Conservation (phyloP, 1,140 invertebrate genomes). For the Drosophila fuyamai region DNA sequence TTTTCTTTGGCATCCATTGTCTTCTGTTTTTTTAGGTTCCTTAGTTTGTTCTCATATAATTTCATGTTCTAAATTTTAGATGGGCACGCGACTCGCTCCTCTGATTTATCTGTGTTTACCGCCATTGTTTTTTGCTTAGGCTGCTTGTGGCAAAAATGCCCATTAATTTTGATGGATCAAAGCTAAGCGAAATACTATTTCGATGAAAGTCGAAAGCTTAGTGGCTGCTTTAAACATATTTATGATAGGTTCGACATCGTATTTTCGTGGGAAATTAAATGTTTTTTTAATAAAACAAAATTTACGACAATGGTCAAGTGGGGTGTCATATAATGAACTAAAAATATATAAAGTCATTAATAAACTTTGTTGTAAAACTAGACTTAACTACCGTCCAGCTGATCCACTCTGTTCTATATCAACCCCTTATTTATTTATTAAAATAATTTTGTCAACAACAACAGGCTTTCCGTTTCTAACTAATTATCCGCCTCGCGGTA, state of each 20-base stretch:
- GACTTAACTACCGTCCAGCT: slow-evolving; percentile 9
- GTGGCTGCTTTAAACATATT: slow-evolving; percentile 43
- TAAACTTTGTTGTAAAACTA: slow-evolving; percentile 21
- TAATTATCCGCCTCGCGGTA: slow-evolving; percentile 20
- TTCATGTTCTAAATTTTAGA: slow-evolving; percentile 22
- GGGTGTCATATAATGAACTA: slow-evolving; percentile 41
- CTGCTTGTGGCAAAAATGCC: not conserved
- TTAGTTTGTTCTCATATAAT: slow-evolving; percentile 34
- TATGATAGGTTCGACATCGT: slow-evolving; percentile 34
- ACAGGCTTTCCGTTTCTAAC: slow-evolving; percentile 16
- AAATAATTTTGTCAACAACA: slow-evolving; percentile 27
- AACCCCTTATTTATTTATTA: slow-evolving; percentile 12
- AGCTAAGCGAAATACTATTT: slow-evolving; percentile 33
- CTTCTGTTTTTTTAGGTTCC: slow-evolving; percentile 22
- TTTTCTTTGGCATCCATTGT: slow-evolving; percentile 35
- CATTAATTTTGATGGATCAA: slow-evolving; percentile 44
- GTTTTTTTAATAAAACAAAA: slow-evolving; percentile 48
- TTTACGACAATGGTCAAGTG: slow-evolving; percentile 28
- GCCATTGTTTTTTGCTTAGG: slow-evolving; percentile 22
- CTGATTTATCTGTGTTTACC: slow-evolving; percentile 70
- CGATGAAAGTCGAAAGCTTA: slow-evolving; percentile 34
- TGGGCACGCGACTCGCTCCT: slow-evolving; percentile 61
- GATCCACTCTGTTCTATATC: slow-evolving; percentile 14
- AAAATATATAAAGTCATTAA: slow-evolving; percentile 15
- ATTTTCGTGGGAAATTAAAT: slow-evolving; percentile 39